phyloP scores from a whole-genome alignment of 2,113 vertebrate species.

The Piprites chloris region DNA sequence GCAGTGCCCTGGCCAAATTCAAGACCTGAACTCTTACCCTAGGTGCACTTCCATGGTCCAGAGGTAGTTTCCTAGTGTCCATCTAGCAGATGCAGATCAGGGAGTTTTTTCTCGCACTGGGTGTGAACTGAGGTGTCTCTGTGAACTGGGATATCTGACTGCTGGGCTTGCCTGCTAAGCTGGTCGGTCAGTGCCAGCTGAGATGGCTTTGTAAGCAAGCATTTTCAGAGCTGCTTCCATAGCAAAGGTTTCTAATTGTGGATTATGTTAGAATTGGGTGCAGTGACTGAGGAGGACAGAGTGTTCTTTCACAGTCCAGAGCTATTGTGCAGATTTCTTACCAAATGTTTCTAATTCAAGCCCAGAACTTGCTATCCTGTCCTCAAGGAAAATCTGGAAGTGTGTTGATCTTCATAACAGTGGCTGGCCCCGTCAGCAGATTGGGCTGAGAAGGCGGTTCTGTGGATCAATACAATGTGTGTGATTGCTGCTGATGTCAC shows the following conservation, averaged over 20 bases:
- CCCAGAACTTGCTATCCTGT: slow-evolving; percentile 17
- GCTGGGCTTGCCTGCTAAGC: neutral
- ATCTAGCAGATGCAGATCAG: neutral
- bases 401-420: neutral
- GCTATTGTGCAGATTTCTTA: slow-evolving; percentile 17
- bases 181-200: neutral
- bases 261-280: neutral
- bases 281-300: neutral
- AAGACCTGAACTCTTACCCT: neutral
- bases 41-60: rapidly evolving
- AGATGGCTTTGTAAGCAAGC: neutral
- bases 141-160: neutral
- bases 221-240: neutral
- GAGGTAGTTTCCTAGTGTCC: neutral
- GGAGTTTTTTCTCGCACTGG: neutral
- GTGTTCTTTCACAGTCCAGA: neutral
- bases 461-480: neutral
- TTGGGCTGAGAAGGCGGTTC: neutral
- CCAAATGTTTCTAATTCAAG: slow-evolving; percentile 29
- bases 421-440: neutral
- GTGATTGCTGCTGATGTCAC: neutral
- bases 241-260: neutral
- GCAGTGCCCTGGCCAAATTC: neutral
- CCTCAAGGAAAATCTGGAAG: slow-evolving; percentile 11
- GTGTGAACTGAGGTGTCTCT: neutral